A percentile compares a stretch with the other conserved stretches of the same genome.
phyloP scores from a whole-genome alignment of 1,140 invertebrate genomes.

The Trichoplusia ni region DNA sequence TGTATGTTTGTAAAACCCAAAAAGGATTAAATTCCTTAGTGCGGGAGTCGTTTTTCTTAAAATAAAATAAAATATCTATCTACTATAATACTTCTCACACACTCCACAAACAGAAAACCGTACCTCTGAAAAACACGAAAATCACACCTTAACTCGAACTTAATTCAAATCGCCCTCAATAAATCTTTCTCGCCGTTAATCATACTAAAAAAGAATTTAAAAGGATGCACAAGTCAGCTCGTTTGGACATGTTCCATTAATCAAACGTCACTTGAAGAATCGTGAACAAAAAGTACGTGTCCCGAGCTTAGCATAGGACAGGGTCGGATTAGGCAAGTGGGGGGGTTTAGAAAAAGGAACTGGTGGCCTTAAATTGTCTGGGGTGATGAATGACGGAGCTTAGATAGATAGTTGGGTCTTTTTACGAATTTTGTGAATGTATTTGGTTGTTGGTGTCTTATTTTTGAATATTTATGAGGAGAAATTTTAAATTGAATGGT shows the following conservation, averaged over 20 bases:
- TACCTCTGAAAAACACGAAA: too few relatives aligned
- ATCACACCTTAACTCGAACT: too few relatives aligned
- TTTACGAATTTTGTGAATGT: too few relatives aligned
- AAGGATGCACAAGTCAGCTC: constrained; percentile 29
- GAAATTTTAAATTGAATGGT: too few relatives aligned
- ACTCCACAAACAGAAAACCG: too few relatives aligned
- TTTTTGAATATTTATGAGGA: too few relatives aligned
- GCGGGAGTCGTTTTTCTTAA: too few relatives aligned
- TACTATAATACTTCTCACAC: too few relatives aligned
- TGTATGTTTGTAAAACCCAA: too few relatives aligned
- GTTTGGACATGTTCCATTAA: constrained; percentile 26
- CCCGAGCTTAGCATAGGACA: constrained; percentile 12
- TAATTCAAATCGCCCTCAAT: constrained; percentile 17
- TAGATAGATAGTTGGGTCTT: not conserved
- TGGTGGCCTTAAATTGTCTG: not conserved
- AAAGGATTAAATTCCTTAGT: too few relatives aligned
- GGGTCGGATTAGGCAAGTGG: constrained; percentile 3
- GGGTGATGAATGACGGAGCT: not conserved
- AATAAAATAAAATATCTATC: too few relatives aligned
- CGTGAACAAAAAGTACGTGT: constrained; percentile 29
- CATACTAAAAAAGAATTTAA: constrained; percentile 33
- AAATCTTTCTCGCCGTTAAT: constrained; percentile 28
- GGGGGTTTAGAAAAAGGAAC: not conserved
- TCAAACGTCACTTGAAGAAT: constrained; percentile 38
- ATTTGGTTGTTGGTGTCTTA: too few relatives aligned